These are phyloP conservation scores for Cryptus armator DNA, from an alignment of 2,888 invertebrate genomes.

Conservation along the genomic window DNA sequence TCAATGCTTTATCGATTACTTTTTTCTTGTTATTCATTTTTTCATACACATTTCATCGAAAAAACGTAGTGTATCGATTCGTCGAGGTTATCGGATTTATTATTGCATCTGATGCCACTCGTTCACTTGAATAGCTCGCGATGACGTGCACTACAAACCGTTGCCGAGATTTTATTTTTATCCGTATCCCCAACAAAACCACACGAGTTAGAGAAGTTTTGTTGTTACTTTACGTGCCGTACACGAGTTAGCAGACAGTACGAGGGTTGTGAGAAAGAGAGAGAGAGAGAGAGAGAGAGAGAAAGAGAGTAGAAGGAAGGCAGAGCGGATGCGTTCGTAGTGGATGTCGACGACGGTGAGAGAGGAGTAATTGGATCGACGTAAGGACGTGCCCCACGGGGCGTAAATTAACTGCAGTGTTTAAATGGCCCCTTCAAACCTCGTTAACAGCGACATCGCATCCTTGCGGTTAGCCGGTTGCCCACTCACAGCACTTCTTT, in stretches of 20 bases:
- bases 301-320: conserved; percentile 8
- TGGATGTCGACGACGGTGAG: conserved; percentile 33
- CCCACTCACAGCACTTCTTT: neutral
- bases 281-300: too few relatives aligned
- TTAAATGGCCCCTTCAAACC: conserved; percentile 68
- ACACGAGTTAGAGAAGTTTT: conserved; percentile 38
- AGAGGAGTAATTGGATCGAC: conserved; percentile 64
- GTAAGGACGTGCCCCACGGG: conserved; percentile 65
- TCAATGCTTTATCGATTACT: neutral
- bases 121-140: neutral
- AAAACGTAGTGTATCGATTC: conserved; percentile 1
- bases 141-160: neutral
- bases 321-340: neutral
- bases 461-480: conserved; percentile 49
- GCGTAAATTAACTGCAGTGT: conserved; percentile 67
- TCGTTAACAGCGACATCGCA: conserved; percentile 66
- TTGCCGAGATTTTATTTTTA: neutral
- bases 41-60: neutral
- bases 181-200: conserved; percentile 8
- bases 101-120: neutral
- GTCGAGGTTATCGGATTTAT: neutral
- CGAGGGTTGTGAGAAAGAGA: neutral
- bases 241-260: conserved; percentile 5
- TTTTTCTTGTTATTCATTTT: neutral
- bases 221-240: conserved; percentile 50